phyloP scores from a whole-genome alignment of 2,888 invertebrate genomes.

The Auanema sp. region DNA sequence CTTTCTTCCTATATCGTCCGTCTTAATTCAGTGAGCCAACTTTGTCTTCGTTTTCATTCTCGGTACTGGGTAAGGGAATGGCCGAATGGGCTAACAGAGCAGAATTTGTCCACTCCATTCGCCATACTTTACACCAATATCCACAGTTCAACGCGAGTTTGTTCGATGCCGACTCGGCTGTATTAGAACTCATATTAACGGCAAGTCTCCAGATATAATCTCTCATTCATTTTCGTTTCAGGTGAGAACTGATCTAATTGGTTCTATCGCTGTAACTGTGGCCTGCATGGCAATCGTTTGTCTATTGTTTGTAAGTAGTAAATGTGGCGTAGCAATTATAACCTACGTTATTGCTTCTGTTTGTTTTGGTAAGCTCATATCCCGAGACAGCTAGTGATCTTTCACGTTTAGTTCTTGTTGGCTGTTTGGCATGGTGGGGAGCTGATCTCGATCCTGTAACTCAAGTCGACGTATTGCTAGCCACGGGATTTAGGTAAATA shows the following conservation, averaged over 20 bases:
- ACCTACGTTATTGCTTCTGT: conserved; percentile 56
- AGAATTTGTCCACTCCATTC: conserved; percentile 33
- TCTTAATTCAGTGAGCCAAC: conserved; percentile 16
- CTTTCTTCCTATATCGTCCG: too few relatives aligned
- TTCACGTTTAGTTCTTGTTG: conserved; percentile 54
- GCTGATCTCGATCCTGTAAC: conserved; percentile 62
- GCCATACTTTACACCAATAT: conserved; percentile 29
- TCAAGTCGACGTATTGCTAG: conserved; percentile 58
- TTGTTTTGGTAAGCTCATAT: conserved; percentile 50
- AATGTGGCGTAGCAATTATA: conserved; percentile 53
- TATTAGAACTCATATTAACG: conserved; percentile 53
- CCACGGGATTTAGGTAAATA: conserved; percentile 54
- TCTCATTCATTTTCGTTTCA: conserved; percentile 3
- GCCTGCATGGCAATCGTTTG: conserved; percentile 60
- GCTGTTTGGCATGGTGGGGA: conserved; percentile 59
- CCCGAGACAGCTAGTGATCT: background rate
- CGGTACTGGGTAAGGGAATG: conserved; percentile 56
- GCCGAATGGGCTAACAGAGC: conserved; percentile 61
- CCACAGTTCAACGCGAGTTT: conserved; percentile 57
- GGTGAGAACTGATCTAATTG: conserved; percentile 44
- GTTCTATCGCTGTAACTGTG: conserved; percentile 56
- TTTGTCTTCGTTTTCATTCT: conserved; percentile 49
- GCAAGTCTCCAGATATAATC: conserved; percentile 24
- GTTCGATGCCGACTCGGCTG: conserved; percentile 59
- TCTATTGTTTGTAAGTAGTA: conserved; percentile 55